Conservation (phyloP, 2,113 vertebrate genomes). For the Columba livia region DNA sequence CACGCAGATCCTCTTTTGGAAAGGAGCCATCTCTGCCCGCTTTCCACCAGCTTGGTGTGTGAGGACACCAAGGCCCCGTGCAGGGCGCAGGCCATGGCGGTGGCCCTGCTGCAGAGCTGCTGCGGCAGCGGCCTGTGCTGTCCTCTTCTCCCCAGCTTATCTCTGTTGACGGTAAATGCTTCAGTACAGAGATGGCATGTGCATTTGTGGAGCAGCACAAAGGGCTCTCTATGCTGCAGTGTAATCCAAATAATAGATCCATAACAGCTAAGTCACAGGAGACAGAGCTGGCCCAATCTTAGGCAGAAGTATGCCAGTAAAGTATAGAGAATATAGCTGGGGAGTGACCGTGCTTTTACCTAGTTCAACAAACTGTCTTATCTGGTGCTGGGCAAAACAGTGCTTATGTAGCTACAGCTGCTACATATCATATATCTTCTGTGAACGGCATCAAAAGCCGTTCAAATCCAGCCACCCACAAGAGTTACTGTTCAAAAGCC, state of each 20-base stretch:
- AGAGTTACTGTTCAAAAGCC: neutral
- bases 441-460: neutral
- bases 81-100: rapidly evolving
- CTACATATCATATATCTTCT: neutral
- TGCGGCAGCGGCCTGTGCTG: neutral
- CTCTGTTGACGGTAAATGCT: neutral
- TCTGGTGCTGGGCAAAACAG: slow-evolving; percentile 7
- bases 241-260: neutral
- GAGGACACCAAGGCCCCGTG: neutral
- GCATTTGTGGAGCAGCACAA: neutral
- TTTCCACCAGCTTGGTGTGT: neutral
- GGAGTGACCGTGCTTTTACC: neutral
- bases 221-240: neutral
- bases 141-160: neutral
- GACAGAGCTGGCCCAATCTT: neutral
- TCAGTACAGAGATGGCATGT: rapidly evolving
- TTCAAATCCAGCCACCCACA: neutral
- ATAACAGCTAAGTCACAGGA: neutral
- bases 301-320: neutral
- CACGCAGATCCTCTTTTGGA: neutral
- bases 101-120: rapidly evolving
- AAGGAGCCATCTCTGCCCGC: neutral
- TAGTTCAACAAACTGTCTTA: slow-evolving; percentile 1
- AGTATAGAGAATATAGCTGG: neutral
- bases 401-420: neutral